These are phyloP conservation scores for Diachrysia chrysitis DNA, from an alignment of 2,888 invertebrate genomes.

Conservation along the genomic window DNA sequence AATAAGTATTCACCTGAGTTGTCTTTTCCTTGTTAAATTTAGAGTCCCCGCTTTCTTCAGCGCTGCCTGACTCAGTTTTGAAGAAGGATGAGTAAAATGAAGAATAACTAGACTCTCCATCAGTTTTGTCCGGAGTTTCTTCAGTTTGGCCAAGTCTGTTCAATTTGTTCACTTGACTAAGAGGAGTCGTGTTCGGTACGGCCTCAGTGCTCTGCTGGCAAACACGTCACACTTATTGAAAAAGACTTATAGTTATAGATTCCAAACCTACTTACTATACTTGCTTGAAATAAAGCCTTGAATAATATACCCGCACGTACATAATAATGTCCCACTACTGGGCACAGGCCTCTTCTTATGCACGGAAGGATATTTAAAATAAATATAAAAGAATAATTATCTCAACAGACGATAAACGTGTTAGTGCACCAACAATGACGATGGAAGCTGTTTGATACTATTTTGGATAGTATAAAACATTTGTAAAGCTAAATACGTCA, in stretches of 20 bases:
- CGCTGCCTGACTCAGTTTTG: conserved; percentile 90
- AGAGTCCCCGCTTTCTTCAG: conserved; percentile 73
- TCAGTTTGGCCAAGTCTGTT: conserved; percentile 59
- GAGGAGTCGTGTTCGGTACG: conserved; percentile 29
- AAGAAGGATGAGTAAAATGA: conserved; percentile 93
- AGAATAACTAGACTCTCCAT: conserved; percentile 89
- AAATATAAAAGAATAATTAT: not conserved
- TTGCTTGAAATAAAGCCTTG: not conserved
- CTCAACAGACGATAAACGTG: not conserved
- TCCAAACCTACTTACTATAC: not conserved
- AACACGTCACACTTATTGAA: conserved; percentile 19
- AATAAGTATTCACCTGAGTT: conserved; percentile 44
- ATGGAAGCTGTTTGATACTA: not conserved
- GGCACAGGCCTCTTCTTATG: too few relatives aligned
- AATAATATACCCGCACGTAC: too few relatives aligned
- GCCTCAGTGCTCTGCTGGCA: conserved; percentile 64
- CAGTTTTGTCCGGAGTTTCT: conserved; percentile 71
- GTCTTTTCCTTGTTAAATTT: conserved; percentile 59
- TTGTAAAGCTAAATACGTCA: not conserved
- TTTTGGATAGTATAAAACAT: not conserved
- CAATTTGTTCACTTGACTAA: conserved; percentile 29
- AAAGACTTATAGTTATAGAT: not conserved
- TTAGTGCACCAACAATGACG: not conserved
- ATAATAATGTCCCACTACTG: too few relatives aligned
- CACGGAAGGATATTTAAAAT: too few relatives aligned